Percentiles rank a stretch among this genome's conserved stretches.
Conservation (phyloP, 23 tunicate genomes). For the Styela plicata region DNA sequence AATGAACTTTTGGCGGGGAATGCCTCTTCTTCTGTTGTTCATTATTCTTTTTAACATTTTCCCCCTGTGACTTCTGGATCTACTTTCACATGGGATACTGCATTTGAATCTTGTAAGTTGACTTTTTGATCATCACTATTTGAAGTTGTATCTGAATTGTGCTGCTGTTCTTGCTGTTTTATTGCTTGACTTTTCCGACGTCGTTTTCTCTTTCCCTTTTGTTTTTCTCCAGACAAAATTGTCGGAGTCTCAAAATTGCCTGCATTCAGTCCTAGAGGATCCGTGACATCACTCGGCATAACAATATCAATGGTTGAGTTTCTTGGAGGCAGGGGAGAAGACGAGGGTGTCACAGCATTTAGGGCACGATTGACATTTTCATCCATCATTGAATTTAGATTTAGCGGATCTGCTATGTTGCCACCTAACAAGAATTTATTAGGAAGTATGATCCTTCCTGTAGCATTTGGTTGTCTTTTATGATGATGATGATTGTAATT, state of each 20-base stretch:
- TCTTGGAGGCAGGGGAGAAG: conserved; percentile 83
- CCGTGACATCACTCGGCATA: conserved; percentile 79
- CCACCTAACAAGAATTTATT: conserved; percentile 81
- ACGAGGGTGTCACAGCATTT: conserved; percentile 85
- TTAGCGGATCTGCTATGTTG: conserved; percentile 76
- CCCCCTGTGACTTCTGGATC: not conserved
- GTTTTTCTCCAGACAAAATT: not conserved
- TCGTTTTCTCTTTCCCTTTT: not conserved
- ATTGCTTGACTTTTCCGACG: conserved; percentile 11
- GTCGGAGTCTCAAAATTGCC: not conserved
- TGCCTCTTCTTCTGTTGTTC: not conserved
- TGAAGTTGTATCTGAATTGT: not conserved
- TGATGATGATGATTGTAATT: conserved; percentile 14
- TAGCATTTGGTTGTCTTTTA: conserved; percentile 25
- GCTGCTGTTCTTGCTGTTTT: not conserved
- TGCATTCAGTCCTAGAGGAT: conserved; percentile 68
- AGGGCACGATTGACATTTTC: conserved; percentile 73
- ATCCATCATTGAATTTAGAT: conserved; percentile 80
- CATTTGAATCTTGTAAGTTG: not conserved
- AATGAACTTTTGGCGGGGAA: not conserved
- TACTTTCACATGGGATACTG: no score
- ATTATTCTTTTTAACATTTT: not conserved
- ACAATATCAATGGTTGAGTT: conserved; percentile 73
- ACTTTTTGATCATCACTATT: conserved; percentile 17
- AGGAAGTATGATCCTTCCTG: conserved; percentile 66